Evolutionary conservation across 2,797 vertebrate species (phyloP).

Genomic region (Anomalospiza imberbis): DNA sequence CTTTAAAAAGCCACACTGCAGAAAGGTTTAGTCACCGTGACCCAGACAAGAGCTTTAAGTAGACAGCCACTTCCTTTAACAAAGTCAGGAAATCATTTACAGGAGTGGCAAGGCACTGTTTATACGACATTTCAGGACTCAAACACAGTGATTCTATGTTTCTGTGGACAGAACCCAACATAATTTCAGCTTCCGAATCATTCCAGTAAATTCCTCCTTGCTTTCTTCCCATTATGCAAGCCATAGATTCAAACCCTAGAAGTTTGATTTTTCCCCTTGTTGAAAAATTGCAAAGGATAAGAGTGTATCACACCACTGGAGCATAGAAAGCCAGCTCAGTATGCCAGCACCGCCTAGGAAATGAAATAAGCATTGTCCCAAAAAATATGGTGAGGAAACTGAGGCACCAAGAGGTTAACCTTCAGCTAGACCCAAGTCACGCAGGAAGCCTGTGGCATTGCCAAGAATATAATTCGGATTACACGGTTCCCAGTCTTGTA

Average conservation of each 20-base stretch:
- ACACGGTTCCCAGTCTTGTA: conserved; percentile 7
- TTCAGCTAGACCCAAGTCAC: neutral
- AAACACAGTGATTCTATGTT: neutral
- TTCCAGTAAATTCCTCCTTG: conserved; percentile 13
- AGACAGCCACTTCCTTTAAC: conserved; percentile 49
- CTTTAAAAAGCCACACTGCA: neutral
- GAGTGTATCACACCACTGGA: neutral
- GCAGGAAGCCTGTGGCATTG: neutral
- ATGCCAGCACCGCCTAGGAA: neutral
- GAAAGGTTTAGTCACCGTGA: conserved; percentile 42
- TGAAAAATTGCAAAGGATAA: neutral
- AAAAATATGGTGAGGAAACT: neutral
- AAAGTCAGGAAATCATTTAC: conserved; percentile 36
- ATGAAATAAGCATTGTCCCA: neutral
- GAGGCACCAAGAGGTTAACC: conserved; percentile 29
- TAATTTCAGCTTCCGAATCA: neutral
- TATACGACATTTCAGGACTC: conserved; percentile 23
- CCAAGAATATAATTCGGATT: conserved; percentile 35
- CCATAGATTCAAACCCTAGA: neutral
- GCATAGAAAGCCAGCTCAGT: neutral
- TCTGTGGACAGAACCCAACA: conserved; percentile 14
- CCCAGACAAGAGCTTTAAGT: conserved; percentile 40
- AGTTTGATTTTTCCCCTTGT: neutral
- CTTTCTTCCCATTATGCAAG: neutral
- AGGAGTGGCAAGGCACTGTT: conserved; percentile 10